Percentiles rank a stretch among this genome's conserved stretches.
Evolutionary conservation across 2,888 invertebrate genomes (phyloP).

Genomic region (Microctonus hyperodae): DNA sequence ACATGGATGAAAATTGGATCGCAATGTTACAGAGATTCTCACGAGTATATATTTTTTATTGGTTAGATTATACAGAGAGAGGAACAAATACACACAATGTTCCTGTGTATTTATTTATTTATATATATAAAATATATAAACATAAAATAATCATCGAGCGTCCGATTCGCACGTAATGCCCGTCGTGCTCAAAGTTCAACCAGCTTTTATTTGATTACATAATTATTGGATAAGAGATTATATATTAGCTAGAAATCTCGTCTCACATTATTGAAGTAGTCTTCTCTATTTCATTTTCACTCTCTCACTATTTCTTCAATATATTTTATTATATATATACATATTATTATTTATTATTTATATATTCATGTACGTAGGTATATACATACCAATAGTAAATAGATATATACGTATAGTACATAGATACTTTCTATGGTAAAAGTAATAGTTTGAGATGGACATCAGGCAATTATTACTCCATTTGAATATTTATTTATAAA

Average conservation of each 20-base stretch:
- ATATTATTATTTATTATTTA: background rate
- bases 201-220: slow-evolving; percentile 49
- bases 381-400: too few species aligned
- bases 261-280: background rate
- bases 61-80: slow-evolving; percentile 9
- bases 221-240: slow-evolving; percentile 39
- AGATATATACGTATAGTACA: background rate
- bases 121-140: background rate
- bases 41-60: slow-evolving; percentile 22
- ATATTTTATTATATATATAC: background rate
- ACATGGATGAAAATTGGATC: background rate
- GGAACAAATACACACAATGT: background rate
- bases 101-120: background rate
- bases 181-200: slow-evolving; percentile 39
- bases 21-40: background rate
- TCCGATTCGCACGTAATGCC: slow-evolving; percentile 32
- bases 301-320: background rate
- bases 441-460: slow-evolving; percentile 7
- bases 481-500: slow-evolving; percentile 8
- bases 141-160: slow-evolving; percentile 3
- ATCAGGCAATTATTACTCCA: background rate
- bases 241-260: background rate
- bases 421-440: background rate
- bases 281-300: background rate
- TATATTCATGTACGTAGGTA: too few species aligned